Percentiles rank a stretch among this genome's conserved stretches.
Evolutionary conservation across 2,797 vertebrate genomes (phyloP).

Genomic region (Luscinia luscinia): DNA sequence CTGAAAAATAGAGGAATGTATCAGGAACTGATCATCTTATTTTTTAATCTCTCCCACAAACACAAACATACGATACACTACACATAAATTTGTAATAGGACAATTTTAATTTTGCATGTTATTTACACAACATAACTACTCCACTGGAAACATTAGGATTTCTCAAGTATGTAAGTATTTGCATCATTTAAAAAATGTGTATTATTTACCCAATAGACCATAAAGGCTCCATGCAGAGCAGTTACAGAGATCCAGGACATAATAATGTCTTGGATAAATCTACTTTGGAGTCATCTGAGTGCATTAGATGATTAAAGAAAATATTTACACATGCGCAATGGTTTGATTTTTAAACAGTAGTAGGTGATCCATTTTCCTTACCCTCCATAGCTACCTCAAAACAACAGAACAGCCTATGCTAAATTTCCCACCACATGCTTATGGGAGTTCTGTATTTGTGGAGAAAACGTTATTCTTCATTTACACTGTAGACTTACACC

Average conservation of each 20-base stretch:
- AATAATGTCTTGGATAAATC: slow-evolving; percentile 27
- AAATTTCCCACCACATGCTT: neutral
- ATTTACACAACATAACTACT: slow-evolving; percentile 35
- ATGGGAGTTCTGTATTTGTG: neutral
- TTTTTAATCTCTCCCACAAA: neutral
- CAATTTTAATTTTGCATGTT: slow-evolving; percentile 21
- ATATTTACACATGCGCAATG: neutral
- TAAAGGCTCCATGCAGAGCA: slow-evolving; percentile 55
- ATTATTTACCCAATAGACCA: slow-evolving; percentile 42
- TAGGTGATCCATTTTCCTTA: neutral
- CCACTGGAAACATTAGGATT: slow-evolving; percentile 4
- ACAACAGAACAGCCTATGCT: neutral
- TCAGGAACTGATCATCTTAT: neutral
- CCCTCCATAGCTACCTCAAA: neutral
- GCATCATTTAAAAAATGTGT: neutral
- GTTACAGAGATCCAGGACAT: slow-evolving; percentile 18
- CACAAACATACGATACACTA: neutral
- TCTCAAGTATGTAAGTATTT: slow-evolving; percentile 10
- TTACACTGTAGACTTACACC: neutral
- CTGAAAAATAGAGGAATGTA: neutral
- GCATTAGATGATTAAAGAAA: slow-evolving; percentile 16
- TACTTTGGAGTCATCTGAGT: slow-evolving; percentile 1
- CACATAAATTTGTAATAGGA: neutral
- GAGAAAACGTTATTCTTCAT: neutral
- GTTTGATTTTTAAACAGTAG: neutral